Evolutionary conservation across 2,113 vertebrate genomes (phyloP), one percentile per base, ranked within the genome.

Genomic region (Synchiropus splendidus): DNA sequence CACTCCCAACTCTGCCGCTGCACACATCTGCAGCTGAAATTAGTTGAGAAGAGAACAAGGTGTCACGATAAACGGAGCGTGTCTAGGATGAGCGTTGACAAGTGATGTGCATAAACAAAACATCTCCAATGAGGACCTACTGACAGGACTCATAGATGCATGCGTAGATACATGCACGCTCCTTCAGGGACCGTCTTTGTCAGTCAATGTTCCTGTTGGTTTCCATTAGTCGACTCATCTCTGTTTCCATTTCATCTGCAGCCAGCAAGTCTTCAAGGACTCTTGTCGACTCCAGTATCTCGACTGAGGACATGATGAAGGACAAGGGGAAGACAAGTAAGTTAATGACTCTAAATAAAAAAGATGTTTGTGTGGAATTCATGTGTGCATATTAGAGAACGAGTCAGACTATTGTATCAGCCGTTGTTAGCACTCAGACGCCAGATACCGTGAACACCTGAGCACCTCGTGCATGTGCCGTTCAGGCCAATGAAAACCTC

Each of bases 11-110:
- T 35, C 51, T 36, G 16, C 31, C 16, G 16, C 32, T 39, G 27
- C 45, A 59, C 37, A 32, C 27, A 16, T 45, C 54, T 36, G 32
- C 1, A 3, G 35, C 37, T 40, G 44, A 56, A 45, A 65, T 67
- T 51, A 72, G 46, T 67, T 79, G 64, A 77, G 73, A 75, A 74
- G 69, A 41, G 70, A 74, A 69, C 47, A 41, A 33, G 31, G 36
- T n/a, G n/a, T n/a, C n/a, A n/a, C 50, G 44, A 33, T 41, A 58
- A 54, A 34, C 46, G 43, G 33, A 43, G 67, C 55, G 67, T 51
- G 45, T 71, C 51, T 31, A 44, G 66, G 42, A 59, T 53, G 45
- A 45, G 39, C 61, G 38, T 52, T 31, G 47, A 27, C n/a, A n/a
- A 27, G 21, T 71, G 52, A 65, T 13, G 27, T 65, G 47, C 42